A percentile compares a stretch with the other conserved stretches of the same genome.
Evolutionary conservation across 1,140 invertebrate genomes (phyloP).

Genomic region (Oncopodura yosiiana): DNA sequence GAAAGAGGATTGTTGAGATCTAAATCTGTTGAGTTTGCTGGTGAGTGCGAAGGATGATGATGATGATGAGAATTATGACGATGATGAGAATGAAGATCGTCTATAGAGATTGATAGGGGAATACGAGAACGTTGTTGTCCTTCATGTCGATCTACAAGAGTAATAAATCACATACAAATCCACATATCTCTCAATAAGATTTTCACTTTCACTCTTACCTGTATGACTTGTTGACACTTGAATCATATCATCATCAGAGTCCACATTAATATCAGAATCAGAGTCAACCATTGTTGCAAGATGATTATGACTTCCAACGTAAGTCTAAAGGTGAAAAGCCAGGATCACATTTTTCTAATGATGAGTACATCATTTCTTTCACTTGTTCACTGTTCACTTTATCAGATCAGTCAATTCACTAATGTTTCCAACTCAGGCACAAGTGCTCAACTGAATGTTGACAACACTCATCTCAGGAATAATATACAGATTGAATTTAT

Average conservation of each 20-base stretch:
- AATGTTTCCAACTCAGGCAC: no score
- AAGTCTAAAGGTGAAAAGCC: slow-evolving; percentile 29
- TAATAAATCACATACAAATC: background rate
- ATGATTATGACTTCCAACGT: slow-evolving; percentile 20
- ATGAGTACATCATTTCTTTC: slow-evolving; percentile 25
- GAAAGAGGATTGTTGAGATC: background rate
- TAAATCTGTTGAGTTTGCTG: slow-evolving; percentile 2
- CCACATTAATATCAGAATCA: slow-evolving; percentile 36
- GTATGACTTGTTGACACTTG: slow-evolving; percentile 22
- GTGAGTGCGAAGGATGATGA: background rate
- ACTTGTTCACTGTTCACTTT: no score
- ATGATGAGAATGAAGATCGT: background rate
- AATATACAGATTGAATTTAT: no score
- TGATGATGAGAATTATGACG: background rate
- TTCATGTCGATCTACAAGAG: no score
- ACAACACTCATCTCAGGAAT: no score
- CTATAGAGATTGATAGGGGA: no score
- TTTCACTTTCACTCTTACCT: slow-evolving; percentile 5
- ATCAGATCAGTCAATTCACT: no score
- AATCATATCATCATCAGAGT: slow-evolving; percentile 35
- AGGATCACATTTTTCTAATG: slow-evolving; percentile 28
- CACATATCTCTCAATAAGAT: background rate
- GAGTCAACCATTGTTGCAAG: slow-evolving; percentile 20
- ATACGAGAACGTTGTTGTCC: no score
- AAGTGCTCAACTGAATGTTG: no score